Base-by-base conservation (phyloP, 2,888 invertebrate species). In the Deroplatys truncata region DNA sequence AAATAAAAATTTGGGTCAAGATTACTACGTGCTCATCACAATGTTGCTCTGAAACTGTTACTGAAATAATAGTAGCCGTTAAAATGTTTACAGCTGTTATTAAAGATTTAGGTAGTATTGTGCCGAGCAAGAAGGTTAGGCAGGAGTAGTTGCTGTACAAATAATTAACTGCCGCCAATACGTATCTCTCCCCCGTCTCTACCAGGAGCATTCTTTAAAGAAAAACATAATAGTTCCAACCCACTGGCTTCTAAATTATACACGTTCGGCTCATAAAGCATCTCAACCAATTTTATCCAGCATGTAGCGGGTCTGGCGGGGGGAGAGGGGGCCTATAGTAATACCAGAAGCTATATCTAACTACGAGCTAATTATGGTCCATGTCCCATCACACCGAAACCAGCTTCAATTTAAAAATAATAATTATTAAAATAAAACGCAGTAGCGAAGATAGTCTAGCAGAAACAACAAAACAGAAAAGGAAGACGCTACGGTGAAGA, bases 371-470 rank as follows among this genome's bases (percentile, higher is more conserved):
- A 90, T 90, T 88, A 88, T 85, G 86, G 85, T 88, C 82, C 90
- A 85, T 86, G 86, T 86, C 85, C 90, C 90, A 90, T 90, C 88
- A 88, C 90, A 90, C 90, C 88, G 88, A 86, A 84, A 88, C 82
- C 83, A 31, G 90, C 88, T 90, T 90, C 90, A 90, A 88, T 90
- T 90, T 90, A 88, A 90, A 90, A 88, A 90, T 88, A 90, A 90
- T 90, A 90, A 90, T 90, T 90, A 90, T 90, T 88, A 90, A 88
- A 90, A 90, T 88, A 90, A 90, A 90, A 88, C 90, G 29, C 31
- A 43, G 82, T 25, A 82, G 72, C 72, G 82, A 85, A 49, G 56
- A 87, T 84, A 56, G 49, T 43, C 82, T 82, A 86, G 25, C 28
- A 25, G 29, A 82, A 82, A 13, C 28, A 86, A 82, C 43, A 82